Percentiles rank a stretch among this genome's conserved stretches.
Conservation (phyloP, 2,113 vertebrate genomes). For the Salvelinus sp. region DNA sequence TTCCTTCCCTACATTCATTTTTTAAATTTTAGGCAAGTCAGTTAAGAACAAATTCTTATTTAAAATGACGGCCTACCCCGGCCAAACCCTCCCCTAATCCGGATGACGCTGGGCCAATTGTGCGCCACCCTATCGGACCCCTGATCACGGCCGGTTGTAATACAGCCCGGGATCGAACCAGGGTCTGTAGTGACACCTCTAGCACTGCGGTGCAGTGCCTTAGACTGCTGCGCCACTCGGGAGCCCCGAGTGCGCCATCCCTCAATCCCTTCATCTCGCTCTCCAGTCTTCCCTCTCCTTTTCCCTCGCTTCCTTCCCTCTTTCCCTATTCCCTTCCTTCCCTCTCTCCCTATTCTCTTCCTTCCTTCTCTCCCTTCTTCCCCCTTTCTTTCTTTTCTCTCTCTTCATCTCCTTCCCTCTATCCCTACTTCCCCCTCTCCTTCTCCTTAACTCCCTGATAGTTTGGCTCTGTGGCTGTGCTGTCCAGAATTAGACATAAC, state of each 20-base stretch:
- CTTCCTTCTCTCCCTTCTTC: neutral
- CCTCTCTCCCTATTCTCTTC: slow-evolving; percentile 4
- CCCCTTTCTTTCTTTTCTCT: neutral
- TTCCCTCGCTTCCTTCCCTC: slow-evolving; percentile 2
- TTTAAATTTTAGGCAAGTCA: too few species aligned
- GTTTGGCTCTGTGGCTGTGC: slow-evolving; percentile 9
- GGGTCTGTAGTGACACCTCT: too few species aligned
- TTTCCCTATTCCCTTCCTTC: neutral
- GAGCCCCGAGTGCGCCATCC: neutral
- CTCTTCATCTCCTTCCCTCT: slow-evolving; percentile 1
- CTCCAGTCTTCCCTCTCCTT: neutral
- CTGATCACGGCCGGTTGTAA: too few species aligned
- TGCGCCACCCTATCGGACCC: too few species aligned
- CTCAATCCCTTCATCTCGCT: neutral
- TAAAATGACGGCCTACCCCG: too few species aligned
- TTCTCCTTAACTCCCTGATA: neutral
- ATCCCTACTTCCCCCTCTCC: neutral
- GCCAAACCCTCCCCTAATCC: too few species aligned
- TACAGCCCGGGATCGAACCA: too few species aligned
- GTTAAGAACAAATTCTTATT: too few species aligned
- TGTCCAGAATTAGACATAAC: slow-evolving; percentile 45
- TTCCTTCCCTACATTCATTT: neutral
- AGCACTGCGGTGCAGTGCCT: too few species aligned
- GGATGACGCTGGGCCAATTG: too few species aligned
- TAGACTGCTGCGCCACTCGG: too few species aligned